Percentiles rank a stretch among this genome's conserved stretches.
These are phyloP conservation scores for Sinella curviseta DNA, from an alignment of 1,140 invertebrate species.

Conservation along the genomic window DNA sequence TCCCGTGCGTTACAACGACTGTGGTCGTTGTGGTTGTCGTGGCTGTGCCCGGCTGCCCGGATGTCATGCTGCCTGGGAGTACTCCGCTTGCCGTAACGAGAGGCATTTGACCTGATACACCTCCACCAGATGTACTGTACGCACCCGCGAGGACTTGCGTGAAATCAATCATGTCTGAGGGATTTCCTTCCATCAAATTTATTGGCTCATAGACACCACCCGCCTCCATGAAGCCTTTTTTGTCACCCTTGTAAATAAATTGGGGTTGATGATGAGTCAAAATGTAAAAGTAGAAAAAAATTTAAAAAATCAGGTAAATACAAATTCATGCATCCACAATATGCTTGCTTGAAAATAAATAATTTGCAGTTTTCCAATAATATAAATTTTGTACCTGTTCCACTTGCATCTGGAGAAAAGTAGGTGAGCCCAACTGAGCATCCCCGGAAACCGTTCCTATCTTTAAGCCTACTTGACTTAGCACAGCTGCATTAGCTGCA, in stretches of 20 bases:
- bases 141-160: slow-evolving; percentile 33
- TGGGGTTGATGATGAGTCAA: slow-evolving; percentile 25
- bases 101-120: slow-evolving; percentile 8
- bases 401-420: slow-evolving; percentile 45
- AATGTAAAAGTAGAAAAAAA: neutral
- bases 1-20: slow-evolving; percentile 46
- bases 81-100: neutral
- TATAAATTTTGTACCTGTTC: slow-evolving; percentile 26
- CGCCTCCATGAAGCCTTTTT: neutral
- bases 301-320: too few relatives aligned
- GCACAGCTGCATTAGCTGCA: slow-evolving; percentile 1
- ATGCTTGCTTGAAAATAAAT: too few relatives aligned
- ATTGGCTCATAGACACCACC: neutral
- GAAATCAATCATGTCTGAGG: slow-evolving; percentile 12
- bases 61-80: neutral
- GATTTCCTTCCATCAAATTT: neutral
- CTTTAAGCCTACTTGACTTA: slow-evolving; percentile 2
- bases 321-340: too few relatives aligned
- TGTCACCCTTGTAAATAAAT: slow-evolving; percentile 19
- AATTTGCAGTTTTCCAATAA: neutral
- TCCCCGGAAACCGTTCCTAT: neutral
- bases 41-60: slow-evolving; percentile 22
- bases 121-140: neutral
- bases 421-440: slow-evolving; percentile 2
- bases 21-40: slow-evolving; percentile 47